phyloP scores from a whole-genome alignment of 2,113 vertebrate genomes.

The Plotosus lineatus region DNA sequence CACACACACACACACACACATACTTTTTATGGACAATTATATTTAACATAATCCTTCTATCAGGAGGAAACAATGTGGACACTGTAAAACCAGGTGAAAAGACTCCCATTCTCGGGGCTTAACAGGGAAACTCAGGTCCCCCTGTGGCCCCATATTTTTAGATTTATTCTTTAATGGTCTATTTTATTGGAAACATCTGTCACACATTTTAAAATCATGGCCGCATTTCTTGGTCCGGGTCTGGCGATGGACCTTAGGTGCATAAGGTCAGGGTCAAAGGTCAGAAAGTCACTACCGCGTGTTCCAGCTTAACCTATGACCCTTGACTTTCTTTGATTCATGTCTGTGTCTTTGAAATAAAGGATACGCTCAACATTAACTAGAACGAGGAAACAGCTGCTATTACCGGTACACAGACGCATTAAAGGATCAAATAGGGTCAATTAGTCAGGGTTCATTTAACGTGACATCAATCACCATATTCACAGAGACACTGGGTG shows the following conservation, averaged over 20 bases:
- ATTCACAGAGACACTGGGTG: neutral
- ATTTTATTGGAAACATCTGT: neutral
- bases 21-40: no score
- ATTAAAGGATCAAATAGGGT: constrained; percentile 31
- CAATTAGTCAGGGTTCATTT: constrained; percentile 28
- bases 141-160: neutral
- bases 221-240: neutral
- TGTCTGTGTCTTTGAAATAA: constrained; percentile 30
- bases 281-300: constrained; percentile 28
- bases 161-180: neutral
- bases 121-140: neutral
- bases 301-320: constrained; percentile 36
- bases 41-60: neutral
- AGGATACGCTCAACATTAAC: constrained; percentile 26
- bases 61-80: neutral
- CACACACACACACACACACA: no score
- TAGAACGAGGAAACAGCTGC: constrained; percentile 48
- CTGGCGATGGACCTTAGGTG: neutral
- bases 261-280: constrained; percentile 41
- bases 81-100: neutral
- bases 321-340: constrained; percentile 12
- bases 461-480: constrained; percentile 36
- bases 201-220: neutral
- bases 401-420: constrained; percentile 35
- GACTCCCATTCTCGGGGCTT: neutral